Evolutionary conservation across 1,140 invertebrate genomes (phyloP), one percentile per base, ranked within the genome.

Genomic region (Zaprionus gabonicus): DNA sequence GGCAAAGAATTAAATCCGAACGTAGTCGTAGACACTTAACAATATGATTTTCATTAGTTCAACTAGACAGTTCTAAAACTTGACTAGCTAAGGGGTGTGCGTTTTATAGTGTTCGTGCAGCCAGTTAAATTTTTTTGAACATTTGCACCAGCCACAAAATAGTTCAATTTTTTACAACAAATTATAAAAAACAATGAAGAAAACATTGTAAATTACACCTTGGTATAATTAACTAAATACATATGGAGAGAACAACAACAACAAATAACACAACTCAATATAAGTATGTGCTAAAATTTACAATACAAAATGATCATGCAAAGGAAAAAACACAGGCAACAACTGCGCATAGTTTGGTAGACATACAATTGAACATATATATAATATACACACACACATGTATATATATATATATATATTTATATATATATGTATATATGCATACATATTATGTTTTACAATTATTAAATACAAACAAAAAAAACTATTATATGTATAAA

Each of bases 401-500:
- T 79, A 82, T 56, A 84, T 66, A 83, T 71, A 80, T 76, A 81
- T 82, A 70, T 65, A 82, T 75, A 82, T 75, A 87, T 87, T 82
- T 34, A 34, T 66, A 82, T 44, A 71, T 59, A 51, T 70, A 79
- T 79, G 79, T 56, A 83, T 69, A 83, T 75, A 80, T 73, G 51
- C 66, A 84, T 88, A 71, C 71, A 83, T 83, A 88, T 88, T 88
- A 88, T 88, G 84, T 87, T 87, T 87, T 84, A 87, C 72, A 60
- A 68, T 78, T 87, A 81, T 66, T 58, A 71, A 60, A 60, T 59
- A 77, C 27, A 62, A 53, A 71, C 20, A 56, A 27, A 46, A 77
- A 66, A 66, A 64, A 17, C 71, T 75, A 75, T 60, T 80, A 73
- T 76, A 76, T 80, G 77, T 72, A 80, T 44, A 76, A 76, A 55